Base-by-base conservation (phyloP, 2,113 vertebrate species). In the Microtus pennsylvanicus region DNA sequence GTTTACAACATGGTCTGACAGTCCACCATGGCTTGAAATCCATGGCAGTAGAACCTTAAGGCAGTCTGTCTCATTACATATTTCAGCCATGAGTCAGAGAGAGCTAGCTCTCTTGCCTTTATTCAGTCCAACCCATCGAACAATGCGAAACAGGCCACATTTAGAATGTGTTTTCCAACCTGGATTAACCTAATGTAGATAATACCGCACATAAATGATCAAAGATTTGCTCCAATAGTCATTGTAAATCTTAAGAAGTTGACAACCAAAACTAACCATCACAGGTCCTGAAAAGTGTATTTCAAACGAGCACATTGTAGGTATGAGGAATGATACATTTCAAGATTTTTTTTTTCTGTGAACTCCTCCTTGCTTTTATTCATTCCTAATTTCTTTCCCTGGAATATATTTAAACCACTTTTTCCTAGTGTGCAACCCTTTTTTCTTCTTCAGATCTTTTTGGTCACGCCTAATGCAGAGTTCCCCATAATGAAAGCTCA, bases 401-500 rank as follows among this genome's bases (percentile, higher is more conserved):
- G 24, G 28, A 58, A 63, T 87, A n/a, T 38, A 47, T 42, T 78
- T 77, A 89, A 81, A 1, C 17, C 70, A 13, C 5, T 90, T 11
- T 33, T 70, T 89, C n/a, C 86, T 93, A 82, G 9, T 80, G 12
- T 85, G 3, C 69, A 55, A 78, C 50, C 14, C 38, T 24, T 72
- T 87, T 87, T 87, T 26, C 78, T 83, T 87, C 24, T 93, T 95
- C 35, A 63, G 21, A 91, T 93, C 13, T 28, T 47, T 42, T 35
- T 74, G 58, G 81, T 69, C 5, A 67, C n/a, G 58, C 28, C 45
- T 45, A 30, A 16, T 61, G 61, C 2, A 45, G 42, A 5, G 5
- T 88, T 86, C 72, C 76, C 8, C 9, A 87, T 74, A 50, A 4
- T 30, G 47, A 77, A 24, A 35, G 12, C 47, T 90, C 52, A 69